Conservation (phyloP, 2,113 vertebrate species). For the Amblyornis subalaris region DNA sequence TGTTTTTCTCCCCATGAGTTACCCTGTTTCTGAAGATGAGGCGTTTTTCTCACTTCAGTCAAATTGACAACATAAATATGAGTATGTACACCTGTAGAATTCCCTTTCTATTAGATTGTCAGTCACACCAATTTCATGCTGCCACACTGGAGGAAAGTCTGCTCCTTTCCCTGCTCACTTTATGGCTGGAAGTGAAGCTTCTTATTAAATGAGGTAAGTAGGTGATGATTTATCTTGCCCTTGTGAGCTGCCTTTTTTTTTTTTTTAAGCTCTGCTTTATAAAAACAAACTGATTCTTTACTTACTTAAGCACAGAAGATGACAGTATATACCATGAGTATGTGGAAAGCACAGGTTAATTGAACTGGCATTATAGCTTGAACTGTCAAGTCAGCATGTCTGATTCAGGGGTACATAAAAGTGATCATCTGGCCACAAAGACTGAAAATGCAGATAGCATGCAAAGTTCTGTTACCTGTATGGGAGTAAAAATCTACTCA, state of each 20-base stretch:
- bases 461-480: neutral
- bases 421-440: neutral
- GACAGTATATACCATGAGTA: neutral
- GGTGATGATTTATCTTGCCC: neutral
- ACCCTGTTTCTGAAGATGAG: neutral
- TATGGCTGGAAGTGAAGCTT: neutral
- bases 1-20: rapidly evolving
- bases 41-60: neutral
- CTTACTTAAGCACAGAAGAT: neutral
- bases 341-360: neutral
- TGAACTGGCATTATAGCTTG: neutral
- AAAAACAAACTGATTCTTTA: neutral
- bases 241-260: neutral
- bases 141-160: neutral
- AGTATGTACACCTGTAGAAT: neutral
- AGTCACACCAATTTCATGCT: neutral
- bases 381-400: neutral
- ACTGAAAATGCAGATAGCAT: neutral
- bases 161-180: neutral
- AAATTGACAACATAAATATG: neutral
- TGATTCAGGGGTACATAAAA: neutral
- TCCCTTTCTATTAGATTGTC: neutral
- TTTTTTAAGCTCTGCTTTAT: neutral
- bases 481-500: rapidly evolving
- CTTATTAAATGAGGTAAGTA: neutral